phyloP scores from a whole-genome alignment of 2,797 vertebrate genomes.

The Sylvilagus floridanus region DNA sequence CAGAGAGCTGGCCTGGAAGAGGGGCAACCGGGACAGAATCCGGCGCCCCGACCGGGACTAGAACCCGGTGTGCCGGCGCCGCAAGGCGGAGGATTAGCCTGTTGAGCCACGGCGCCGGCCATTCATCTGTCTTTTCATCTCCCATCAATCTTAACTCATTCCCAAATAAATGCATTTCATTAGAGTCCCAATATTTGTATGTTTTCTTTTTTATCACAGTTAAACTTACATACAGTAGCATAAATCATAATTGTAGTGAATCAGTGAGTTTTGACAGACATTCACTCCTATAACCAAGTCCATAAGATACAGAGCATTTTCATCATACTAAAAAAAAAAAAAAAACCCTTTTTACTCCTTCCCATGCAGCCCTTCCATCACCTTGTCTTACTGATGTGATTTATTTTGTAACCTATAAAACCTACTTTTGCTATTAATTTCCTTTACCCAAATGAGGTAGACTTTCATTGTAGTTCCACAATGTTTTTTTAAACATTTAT shows the following conservation, averaged over 20 bases:
- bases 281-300: not conserved
- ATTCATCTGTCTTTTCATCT: not conserved
- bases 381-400: not conserved
- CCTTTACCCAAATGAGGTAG: not conserved
- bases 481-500: not conserved
- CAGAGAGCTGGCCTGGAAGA: too few species aligned
- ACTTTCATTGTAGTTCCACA: slow-evolving; percentile 35
- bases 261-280: slow-evolving; percentile 27
- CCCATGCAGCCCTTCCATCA: not conserved
- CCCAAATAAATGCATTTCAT: not conserved
- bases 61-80: too few species aligned
- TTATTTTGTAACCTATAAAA: slow-evolving; percentile 7
- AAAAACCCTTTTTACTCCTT: not conserved
- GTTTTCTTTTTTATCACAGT: slow-evolving; percentile 19
- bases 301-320: not conserved
- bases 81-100: too few species aligned
- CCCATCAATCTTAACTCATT: slow-evolving; percentile 1
- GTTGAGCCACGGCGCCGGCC: too few species aligned
- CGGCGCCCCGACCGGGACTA: too few species aligned
- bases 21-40: too few species aligned
- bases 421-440: not conserved
- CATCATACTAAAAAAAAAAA: not conserved
- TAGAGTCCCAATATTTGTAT: slow-evolving; percentile 23
- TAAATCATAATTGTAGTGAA: slow-evolving; percentile 1
- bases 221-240: not conserved